Conservation (phyloP, 2,888 invertebrate species). For the Auanema freiburgensis region DNA sequence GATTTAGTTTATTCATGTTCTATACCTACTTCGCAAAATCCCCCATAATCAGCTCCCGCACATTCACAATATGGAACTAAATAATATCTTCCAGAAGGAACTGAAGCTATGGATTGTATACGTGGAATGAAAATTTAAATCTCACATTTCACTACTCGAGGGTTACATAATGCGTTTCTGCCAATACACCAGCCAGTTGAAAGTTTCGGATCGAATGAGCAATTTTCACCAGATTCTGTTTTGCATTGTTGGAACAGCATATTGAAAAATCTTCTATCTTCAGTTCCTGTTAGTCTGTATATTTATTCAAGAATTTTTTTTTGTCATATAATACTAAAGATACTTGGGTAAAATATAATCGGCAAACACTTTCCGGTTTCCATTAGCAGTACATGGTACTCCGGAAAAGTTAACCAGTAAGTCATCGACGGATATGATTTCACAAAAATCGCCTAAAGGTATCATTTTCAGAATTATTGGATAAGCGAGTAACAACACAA, state of each 20-base stretch:
- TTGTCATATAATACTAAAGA: background rate
- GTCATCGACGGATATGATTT: background rate
- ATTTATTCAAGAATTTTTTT: background rate
- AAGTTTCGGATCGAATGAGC: background rate
- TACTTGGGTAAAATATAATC: background rate
- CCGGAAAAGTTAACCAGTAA: background rate
- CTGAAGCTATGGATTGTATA: slow-evolving; percentile 5
- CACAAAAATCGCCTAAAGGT: slow-evolving; percentile 1
- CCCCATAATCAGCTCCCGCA: slow-evolving; percentile 11
- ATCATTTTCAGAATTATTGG: background rate
- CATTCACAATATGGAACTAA: slow-evolving; percentile 17
- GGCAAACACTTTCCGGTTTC: background rate
- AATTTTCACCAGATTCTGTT: too few species aligned
- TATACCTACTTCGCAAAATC: slow-evolving; percentile 15
- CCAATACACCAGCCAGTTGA: slow-evolving; percentile 8
- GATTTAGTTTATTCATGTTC: background rate
- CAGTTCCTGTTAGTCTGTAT: background rate
- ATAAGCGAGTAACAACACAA: background rate
- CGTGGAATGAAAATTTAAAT: background rate
- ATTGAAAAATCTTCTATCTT: background rate
- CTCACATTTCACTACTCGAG: slow-evolving; percentile 17
- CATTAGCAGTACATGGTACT: background rate
- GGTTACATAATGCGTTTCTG: slow-evolving; percentile 11
- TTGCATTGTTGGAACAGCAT: too few species aligned
- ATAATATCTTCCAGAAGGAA: slow-evolving; percentile 1